Evolutionary conservation across 2,113 vertebrate species (phyloP).

Genomic region (Macrotus californicus): DNA sequence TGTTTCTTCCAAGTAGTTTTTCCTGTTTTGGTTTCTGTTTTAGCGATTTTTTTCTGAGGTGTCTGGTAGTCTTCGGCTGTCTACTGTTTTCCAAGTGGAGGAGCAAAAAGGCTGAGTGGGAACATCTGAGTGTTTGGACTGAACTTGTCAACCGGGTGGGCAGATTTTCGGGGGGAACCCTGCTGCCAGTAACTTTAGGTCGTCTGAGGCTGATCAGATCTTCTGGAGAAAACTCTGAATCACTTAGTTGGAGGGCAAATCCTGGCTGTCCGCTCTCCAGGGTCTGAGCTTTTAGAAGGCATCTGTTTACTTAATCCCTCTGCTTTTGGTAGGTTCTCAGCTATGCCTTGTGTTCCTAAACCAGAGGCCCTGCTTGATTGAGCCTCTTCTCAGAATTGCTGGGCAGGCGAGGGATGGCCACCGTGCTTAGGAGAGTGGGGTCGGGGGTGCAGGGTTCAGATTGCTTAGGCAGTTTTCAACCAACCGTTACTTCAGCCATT

Average conservation of each 20-base stretch:
- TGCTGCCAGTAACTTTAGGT: not conserved
- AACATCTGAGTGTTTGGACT: not conserved
- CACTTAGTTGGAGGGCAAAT: not conserved
- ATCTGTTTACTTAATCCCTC: not conserved
- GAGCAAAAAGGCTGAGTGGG: not conserved
- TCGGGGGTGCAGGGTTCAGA: not conserved
- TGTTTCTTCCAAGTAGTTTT: not conserved
- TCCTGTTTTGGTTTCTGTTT: not conserved
- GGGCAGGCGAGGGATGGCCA: not conserved
- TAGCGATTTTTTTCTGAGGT: not conserved
- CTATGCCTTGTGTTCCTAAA: not conserved
- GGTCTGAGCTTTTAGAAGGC: not conserved
- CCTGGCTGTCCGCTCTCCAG: not conserved
- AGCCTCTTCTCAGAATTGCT: not conserved
- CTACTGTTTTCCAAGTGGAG: not conserved
- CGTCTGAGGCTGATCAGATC: not conserved
- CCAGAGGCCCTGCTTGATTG: not conserved
- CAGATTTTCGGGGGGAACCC: not conserved
- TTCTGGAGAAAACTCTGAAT: not conserved
- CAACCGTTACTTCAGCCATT: not conserved
- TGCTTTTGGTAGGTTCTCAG: not conserved
- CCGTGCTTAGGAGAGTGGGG: too few relatives aligned
- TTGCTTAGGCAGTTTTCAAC: not conserved
- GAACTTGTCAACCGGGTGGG: not conserved
- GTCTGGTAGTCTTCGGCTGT: not conserved